phyloP scores from a whole-genome alignment of 2,797 vertebrate genomes.

The Labeo calbasu region DNA sequence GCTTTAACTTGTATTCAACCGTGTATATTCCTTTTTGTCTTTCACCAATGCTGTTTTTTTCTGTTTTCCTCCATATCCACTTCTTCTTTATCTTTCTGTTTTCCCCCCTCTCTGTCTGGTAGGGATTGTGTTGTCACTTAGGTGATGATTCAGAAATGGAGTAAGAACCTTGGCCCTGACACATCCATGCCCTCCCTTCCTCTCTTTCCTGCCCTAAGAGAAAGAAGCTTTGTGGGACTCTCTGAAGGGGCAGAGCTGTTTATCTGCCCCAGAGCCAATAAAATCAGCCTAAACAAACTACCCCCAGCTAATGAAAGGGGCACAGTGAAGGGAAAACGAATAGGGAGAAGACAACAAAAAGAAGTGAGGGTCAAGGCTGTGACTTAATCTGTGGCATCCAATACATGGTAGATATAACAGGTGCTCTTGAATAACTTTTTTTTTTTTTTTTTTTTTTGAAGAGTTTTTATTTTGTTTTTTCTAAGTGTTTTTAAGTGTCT shows the following conservation, averaged over 20 bases:
- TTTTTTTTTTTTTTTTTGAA: too few relatives aligned
- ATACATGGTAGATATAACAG: neutral
- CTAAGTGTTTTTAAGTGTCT: neutral
- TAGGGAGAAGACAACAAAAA: neutral
- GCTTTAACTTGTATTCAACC: neutral
- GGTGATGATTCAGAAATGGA: constrained; percentile 65
- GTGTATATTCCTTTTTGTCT: neutral
- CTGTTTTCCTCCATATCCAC: neutral
- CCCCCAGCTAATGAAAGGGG: neutral
- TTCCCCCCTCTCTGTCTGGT: neutral
- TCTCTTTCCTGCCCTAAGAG: constrained; percentile 23
- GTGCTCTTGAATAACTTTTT: neutral
- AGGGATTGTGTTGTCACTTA: constrained; percentile 69
- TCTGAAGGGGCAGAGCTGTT: constrained; percentile 21
- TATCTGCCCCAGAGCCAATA: constrained; percentile 29
- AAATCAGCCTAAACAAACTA: constrained; percentile 38
- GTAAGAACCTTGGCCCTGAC: constrained; percentile 53
- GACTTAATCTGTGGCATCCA: neutral
- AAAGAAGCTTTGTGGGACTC: constrained; percentile 57
- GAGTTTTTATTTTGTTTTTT: neutral
- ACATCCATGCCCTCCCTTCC: constrained; percentile 50
- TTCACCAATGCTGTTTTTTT: neutral
- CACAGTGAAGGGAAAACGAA: neutral
- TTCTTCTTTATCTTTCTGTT: neutral
- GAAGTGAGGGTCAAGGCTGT: neutral